Base-by-base conservation (phyloP, 2,888 invertebrate species). In the Cephus rjabovi region DNA sequence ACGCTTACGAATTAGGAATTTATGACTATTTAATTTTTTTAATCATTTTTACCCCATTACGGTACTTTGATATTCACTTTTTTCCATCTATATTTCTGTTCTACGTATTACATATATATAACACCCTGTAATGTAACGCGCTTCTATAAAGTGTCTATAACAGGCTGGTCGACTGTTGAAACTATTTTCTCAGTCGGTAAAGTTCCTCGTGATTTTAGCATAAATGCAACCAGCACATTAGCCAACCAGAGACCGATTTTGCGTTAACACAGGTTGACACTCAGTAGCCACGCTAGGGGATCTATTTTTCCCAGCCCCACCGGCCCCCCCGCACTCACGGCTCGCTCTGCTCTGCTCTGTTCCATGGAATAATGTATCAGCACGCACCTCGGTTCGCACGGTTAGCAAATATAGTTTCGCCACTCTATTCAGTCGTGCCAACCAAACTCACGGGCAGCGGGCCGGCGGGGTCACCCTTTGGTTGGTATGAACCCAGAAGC, bases 201-300 rank as follows among this genome's bases (percentile, higher is more conserved):
- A 23, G 56, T 56, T 23, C 2, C 1, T 23, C 56, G 6, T 23
- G 56, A 56, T 34, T 71, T 79, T 78, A 79, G 81, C 80, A 78
- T 82, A 81, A 81, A 81, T 79, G 81, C 37, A 68, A 74, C 74
- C 76, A 73, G 9, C 31, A 80, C 82, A 83, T 84, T 84, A 85
- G 77, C 76, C 68, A 73, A 80, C 82, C 80, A 78, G 83, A 79
- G 81, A 83, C 80, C 83, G 82, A 85, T 86, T 85, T 85, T 77
- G 79, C 77, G 80, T 77, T 82, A 84, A 86, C 85, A 84, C 74
- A 78, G 80, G 82, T 85, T 82, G 84, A 87, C 86, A 87, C 86
- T 87, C 85, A 83, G 83, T 78, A 82, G 84, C 83, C 84, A 83
- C 81, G 83, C 83, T 75, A 73, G 84, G 81, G 75, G 77, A 84